Base-by-base conservation (phyloP, 2,888 invertebrate genomes). In the Pycnomerus fuliginosus region DNA sequence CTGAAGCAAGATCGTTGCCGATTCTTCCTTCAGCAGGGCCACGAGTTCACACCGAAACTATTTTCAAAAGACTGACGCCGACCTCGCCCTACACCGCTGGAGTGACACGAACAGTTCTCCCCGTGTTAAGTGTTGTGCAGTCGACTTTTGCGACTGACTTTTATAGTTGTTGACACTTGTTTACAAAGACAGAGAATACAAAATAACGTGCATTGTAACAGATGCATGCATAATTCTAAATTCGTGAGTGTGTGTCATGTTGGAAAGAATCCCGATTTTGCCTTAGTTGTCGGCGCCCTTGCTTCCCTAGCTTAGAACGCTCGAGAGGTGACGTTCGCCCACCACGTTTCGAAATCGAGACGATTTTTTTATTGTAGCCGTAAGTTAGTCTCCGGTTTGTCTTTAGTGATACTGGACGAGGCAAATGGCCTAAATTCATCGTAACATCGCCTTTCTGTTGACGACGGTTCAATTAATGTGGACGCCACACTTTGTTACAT, bases 181-280 rank as follows among this genome's bases (percentile, higher is more conserved):
- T 58, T 60, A 62, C 46, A 46, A 44, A 43, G 48, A 52, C 48
- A 41, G 10, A 7, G 23, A 28, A 7, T 20, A 5, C 20, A 33
- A 30, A 17, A 53, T 49, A 54, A 35, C 53, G 59, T 61, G 62
- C 57, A 56, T 57, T 44, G 34, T 50, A 25, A 35, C 16, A 35
- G 32, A 60, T 62, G 65, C 68, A 68, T 65, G 66, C 63, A 65
- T 69, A 68, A 69, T 71, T 71, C 70, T 70, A 70, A 70, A 71
- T 67, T 56, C 61, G 64, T 65, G 65, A n/a, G 62, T 60, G 61
- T 65, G 55, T 53, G 34, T 46, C 27, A 55, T 52, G 56, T 65
- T 61, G 52, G 53, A 62, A 12, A 56, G 48, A 57, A 48, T 60
- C 65, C 67, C 66, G 60, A 63, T 68, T 70, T 60, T 70, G 70